A percentile compares a stretch with the other conserved stretches of the same genome.
phyloP scores from a whole-genome alignment of 2,797 vertebrate genomes.

The Eurystomus glaucurus region DNA sequence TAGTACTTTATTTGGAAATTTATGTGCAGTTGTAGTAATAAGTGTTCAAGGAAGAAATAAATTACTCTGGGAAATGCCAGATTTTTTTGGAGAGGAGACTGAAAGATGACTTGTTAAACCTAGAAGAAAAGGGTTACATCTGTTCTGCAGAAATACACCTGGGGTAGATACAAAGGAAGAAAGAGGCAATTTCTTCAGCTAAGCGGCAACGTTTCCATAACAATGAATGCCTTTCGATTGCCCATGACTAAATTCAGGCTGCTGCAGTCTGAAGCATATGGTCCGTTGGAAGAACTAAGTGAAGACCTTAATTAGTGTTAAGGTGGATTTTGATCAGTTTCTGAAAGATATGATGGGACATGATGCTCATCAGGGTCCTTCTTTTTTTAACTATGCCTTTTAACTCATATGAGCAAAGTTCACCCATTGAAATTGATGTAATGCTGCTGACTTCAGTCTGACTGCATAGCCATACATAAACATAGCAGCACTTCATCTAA shows the following conservation, averaged over 20 bases:
- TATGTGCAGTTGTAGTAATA: background rate
- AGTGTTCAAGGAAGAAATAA: background rate
- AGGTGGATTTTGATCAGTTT: background rate
- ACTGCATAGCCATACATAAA: background rate
- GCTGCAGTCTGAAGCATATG: background rate
- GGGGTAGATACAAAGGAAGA: background rate
- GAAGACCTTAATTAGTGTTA: background rate
- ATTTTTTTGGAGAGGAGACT: background rate
- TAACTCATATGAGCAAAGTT: background rate
- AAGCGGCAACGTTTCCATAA: fast-evolving
- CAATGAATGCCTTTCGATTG: background rate
- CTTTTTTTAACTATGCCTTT: background rate
- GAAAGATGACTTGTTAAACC: background rate
- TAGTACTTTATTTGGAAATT: background rate
- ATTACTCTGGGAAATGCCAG: background rate
- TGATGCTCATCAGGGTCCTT: background rate
- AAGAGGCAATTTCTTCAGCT: background rate
- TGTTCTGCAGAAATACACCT: background rate
- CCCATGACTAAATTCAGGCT: background rate
- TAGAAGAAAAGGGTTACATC: background rate
- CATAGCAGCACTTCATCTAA: background rate
- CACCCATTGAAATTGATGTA: background rate
- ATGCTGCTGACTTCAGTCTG: background rate
- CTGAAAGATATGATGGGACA: background rate
- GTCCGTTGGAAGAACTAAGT: background rate